Percentiles rank a stretch among this genome's conserved stretches.
These are phyloP conservation scores for Pangasius sanitwongsei DNA, from an alignment of 2,797 vertebrate genomes.

Conservation along the genomic window DNA sequence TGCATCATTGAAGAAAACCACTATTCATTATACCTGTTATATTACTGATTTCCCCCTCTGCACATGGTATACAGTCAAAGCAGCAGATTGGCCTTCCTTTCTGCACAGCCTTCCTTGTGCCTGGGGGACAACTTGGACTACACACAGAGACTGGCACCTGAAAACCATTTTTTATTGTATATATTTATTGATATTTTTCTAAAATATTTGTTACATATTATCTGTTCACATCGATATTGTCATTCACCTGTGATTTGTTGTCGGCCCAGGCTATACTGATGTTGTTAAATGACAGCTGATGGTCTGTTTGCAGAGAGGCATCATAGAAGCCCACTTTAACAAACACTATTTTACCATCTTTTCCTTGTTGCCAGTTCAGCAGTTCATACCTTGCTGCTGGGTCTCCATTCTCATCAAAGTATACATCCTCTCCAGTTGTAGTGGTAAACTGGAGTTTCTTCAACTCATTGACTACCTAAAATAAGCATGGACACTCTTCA, in stretches of 20 bases:
- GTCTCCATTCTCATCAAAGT: too few relatives aligned
- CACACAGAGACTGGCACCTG: too few relatives aligned
- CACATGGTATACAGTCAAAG: constrained; percentile 73
- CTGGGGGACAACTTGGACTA: too few relatives aligned
- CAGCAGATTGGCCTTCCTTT: constrained; percentile 72
- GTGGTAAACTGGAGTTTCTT: constrained; percentile 42
- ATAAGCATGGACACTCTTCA: not conserved
- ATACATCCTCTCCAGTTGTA: not conserved
- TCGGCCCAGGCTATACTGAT: constrained; percentile 42
- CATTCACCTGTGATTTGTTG: too few relatives aligned
- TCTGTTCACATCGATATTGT: too few relatives aligned
- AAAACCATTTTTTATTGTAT: constrained; percentile 64
- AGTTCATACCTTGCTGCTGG: too few relatives aligned
- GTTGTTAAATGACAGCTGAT: constrained; percentile 44
- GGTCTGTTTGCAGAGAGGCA: constrained; percentile 43
- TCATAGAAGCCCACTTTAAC: constrained; percentile 43
- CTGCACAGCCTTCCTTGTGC: constrained; percentile 63
- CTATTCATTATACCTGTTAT: constrained; percentile 63
- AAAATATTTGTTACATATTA: constrained; percentile 13
- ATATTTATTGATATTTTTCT: constrained; percentile 66
- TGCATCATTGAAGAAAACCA: not conserved
- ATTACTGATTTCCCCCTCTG: constrained; percentile 73
- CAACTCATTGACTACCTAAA: constrained; percentile 46
- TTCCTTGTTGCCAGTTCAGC: constrained; percentile 31
- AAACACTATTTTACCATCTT: constrained; percentile 52